Base-by-base conservation (phyloP, 2,888 invertebrate genomes). In the Ichneumoninae sp. region DNA sequence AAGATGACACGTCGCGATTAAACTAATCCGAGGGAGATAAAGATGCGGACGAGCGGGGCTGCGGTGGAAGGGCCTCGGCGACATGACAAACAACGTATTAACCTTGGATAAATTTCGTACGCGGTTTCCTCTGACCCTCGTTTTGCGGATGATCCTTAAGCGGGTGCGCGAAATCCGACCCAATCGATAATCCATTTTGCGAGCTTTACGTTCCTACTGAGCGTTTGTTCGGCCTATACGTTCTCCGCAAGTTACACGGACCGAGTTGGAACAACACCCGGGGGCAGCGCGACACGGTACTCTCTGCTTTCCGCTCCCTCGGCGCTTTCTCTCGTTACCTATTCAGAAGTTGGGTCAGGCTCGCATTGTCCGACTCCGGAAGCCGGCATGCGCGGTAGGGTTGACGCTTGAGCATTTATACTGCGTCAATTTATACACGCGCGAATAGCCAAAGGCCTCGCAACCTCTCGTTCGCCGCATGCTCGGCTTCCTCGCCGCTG, bases 131-230 rank as follows among this genome's bases (percentile, higher is more conserved):
- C 52, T n/a, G 57, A 54, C 26, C 69, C 60, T 60, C 62, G 10
- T 47, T 40, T 19, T 36, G 13, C 44, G 19, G 19, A 19, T 19
- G 19, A 1, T 52, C 57, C 75, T 71, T 47, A 60, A 82, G 19
- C 69, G 70, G 26, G 79, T 36, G 83, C 70, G 75, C 26, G 74
- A 75, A 82, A 22, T 50, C 52, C 19, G 7, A 30, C 30, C 54
- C 75, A 82, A 84, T 84, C 84, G 84, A 84, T 84, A 84, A 79
- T 80, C 75, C 82, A 82, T 79, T 80, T 82, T 66, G 33, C 84
- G 52, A 71, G 84, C 44, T 82, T 80, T 66, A 54, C 80, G 65
- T 72, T 80, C 54, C 4, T 16, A 4, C 65, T 54, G 47, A 72
- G 30, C 78, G 62, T 8, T 52, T 36, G n/a, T 7, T 5, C 57